A percentile compares a stretch with the other conserved stretches of the same genome.
phyloP scores from a whole-genome alignment of 2,888 invertebrate genomes.

The Subacronicta megacephala region DNA sequence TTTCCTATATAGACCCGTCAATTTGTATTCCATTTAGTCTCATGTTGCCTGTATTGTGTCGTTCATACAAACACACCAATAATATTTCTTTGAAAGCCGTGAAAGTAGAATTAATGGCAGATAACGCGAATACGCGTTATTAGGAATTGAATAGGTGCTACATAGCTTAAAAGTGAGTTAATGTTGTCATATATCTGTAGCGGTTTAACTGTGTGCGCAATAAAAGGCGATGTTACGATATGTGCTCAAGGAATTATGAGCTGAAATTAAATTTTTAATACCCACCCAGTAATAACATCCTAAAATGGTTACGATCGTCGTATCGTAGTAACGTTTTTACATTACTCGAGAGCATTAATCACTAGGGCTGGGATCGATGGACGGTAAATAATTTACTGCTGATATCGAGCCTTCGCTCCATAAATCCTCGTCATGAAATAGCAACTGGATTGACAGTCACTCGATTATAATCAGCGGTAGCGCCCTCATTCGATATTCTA shows the following conservation, averaged over 20 bases:
- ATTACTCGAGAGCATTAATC: slow-evolving; percentile 60
- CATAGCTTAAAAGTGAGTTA: slow-evolving; percentile 54
- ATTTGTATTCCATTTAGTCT: neutral
- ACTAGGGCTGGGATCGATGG: slow-evolving; percentile 62
- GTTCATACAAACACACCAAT: slow-evolving; percentile 20
- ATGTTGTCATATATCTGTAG: slow-evolving; percentile 55
- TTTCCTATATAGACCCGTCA: too few species aligned
- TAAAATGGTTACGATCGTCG: slow-evolving; percentile 49
- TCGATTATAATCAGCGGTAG: slow-evolving; percentile 67
- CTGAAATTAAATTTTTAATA: slow-evolving; percentile 64
- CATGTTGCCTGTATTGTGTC: neutral
- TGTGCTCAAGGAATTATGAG: slow-evolving; percentile 60
- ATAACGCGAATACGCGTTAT: slow-evolving; percentile 42
- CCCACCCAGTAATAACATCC: slow-evolving; percentile 52
- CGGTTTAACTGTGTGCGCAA: slow-evolving; percentile 58
- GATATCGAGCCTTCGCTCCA: slow-evolving; percentile 65
- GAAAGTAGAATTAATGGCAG: slow-evolving; percentile 48
- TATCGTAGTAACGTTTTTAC: slow-evolving; percentile 50
- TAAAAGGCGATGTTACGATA: slow-evolving; percentile 61
- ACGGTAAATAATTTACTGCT: slow-evolving; percentile 75
- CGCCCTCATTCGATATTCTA: slow-evolving; percentile 46
- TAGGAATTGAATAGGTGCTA: slow-evolving; percentile 49
- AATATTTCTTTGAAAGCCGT: slow-evolving; percentile 38
- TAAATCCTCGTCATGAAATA: slow-evolving; percentile 76
- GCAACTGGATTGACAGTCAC: slow-evolving; percentile 71